Evolutionary conservation across 2,113 vertebrate species (phyloP), one percentile per base, ranked within the genome.

Genomic region (Brachyistius frenatus): DNA sequence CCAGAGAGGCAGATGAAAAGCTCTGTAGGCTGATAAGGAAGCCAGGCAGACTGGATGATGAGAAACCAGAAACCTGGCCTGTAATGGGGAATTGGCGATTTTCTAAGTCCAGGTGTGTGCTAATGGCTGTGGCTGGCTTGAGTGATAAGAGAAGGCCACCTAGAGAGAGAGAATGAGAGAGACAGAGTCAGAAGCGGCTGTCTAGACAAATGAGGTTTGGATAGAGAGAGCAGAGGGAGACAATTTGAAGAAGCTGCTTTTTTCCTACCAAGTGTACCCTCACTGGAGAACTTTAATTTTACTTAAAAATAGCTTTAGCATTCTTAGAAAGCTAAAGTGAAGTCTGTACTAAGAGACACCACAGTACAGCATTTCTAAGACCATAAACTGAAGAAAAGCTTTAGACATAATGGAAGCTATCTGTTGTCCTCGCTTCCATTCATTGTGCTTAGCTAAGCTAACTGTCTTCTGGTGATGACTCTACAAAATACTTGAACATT

Each of bases 11-110:
- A 91, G 88, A 93, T 93, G 90, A 93, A 92, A 93, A 84, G 78
- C 86, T 90, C 73, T 41, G 90, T 91, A 75, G 88, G 89, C 80
- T 76, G 91, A 90, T 90, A 92, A 93, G 91, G 88, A 88, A 89
- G 81, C 72, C 65, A 32, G 68, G 76, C 86, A 89, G 89, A 89
- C 86, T 61, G 71, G 69, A 87, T 87, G 87, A 90, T 85, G 87
- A 92, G 67, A 91, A 89, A 84, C 67, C 49, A 90, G 74, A 89
- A 75, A 61, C 65, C 69, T 60, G 76, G 77, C 62, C 78, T 81
- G 62, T 84, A 83, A 91, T 81, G 85, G 76, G n/a, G 72, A 47
- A 77, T 49, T 52, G 41, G 37, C 4, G 41, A 81, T 82, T 80
- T 76, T 63, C 72, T n/a, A 49, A 60, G 61, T 78, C 64, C 50